phyloP scores from a whole-genome alignment of 2,113 vertebrate species.

The Cheirogaleus medius region DNA sequence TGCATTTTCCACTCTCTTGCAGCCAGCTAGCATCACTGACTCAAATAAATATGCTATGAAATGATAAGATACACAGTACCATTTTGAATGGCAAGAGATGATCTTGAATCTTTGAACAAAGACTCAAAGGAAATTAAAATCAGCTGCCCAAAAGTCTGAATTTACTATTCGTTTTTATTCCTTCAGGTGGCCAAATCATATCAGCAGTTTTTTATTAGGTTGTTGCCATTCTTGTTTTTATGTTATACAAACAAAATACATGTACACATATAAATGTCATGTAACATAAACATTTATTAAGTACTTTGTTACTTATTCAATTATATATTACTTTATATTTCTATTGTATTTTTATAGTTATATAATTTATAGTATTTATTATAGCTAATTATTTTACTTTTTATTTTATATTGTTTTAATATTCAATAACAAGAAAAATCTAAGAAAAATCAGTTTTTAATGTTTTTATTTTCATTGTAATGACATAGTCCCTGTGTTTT shows the following conservation, averaged over 20 bases:
- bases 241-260: background rate
- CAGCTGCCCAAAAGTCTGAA: background rate
- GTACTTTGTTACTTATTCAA: background rate
- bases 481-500: background rate
- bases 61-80: background rate
- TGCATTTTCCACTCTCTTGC: background rate
- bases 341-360: background rate
- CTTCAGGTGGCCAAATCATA: background rate
- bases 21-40: background rate
- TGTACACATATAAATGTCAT: background rate
- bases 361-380: background rate
- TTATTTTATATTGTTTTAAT: background rate
- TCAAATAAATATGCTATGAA: background rate
- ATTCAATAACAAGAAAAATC: background rate
- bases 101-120: too few species aligned
- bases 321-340: background rate
- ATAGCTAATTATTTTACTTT: background rate
- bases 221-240: background rate
- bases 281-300: background rate
- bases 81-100: background rate
- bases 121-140: background rate
- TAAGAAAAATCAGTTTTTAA: background rate
- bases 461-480: background rate
- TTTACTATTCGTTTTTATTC: background rate
- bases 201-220: background rate